Evolutionary conservation across 2,113 vertebrate species (phyloP).

Genomic region (Grallaria varia): DNA sequence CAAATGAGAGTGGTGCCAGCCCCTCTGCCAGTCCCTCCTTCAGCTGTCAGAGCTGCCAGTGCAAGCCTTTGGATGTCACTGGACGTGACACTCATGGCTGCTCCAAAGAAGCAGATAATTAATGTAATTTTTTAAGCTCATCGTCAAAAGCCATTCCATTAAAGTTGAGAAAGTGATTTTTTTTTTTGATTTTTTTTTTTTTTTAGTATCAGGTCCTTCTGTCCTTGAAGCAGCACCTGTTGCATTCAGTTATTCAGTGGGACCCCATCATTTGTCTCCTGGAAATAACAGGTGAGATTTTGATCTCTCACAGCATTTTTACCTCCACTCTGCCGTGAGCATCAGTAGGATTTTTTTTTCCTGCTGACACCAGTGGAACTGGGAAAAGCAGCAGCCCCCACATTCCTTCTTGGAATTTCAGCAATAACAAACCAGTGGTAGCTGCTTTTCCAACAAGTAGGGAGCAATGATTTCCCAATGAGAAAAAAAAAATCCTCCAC

Average conservation of each 20-base stretch:
- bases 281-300: not conserved
- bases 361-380: not conserved
- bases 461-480: not conserved
- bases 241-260: not conserved
- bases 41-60: constrained; percentile 41
- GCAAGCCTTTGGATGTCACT: not conserved
- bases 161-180: not conserved
- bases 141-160: not conserved
- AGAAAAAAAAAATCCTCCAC: not conserved
- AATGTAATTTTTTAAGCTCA: constrained; percentile 10
- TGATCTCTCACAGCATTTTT: not conserved
- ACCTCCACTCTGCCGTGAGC: not conserved
- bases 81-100: constrained; percentile 14
- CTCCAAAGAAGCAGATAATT: constrained; percentile 34
- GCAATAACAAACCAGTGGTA: not conserved
- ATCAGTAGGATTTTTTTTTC: not conserved
- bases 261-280: not conserved
- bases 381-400: not conserved
- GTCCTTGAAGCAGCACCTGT: not conserved
- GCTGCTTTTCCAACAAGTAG: not conserved
- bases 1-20: constrained; percentile 22
- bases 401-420: not conserved
- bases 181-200: not conserved
- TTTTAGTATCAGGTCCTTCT: not conserved
- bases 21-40: not conserved